Evolutionary conservation across 2,888 invertebrate species (phyloP).

Genomic region (Apotomis betuletana): DNA sequence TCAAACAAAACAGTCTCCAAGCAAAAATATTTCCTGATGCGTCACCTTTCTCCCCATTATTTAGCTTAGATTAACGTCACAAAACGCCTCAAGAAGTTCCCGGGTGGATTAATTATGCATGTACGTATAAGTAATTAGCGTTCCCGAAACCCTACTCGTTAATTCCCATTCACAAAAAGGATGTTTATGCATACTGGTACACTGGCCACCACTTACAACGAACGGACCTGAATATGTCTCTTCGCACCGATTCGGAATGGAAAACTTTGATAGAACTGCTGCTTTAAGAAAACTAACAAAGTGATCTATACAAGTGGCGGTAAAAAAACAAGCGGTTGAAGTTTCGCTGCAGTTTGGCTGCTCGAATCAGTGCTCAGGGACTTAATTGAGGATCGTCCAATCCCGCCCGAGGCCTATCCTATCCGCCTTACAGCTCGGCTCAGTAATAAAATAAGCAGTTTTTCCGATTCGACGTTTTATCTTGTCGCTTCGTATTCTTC

Average conservation of each 20-base stretch:
- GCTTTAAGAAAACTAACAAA: background rate
- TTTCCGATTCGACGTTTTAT: slow-evolving; percentile 77
- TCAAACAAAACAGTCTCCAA: slow-evolving; percentile 6
- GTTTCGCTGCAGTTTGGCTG: slow-evolving; percentile 29
- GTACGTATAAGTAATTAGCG: slow-evolving; percentile 34
- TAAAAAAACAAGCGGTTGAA: slow-evolving; percentile 20
- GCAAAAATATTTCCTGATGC: slow-evolving; percentile 6
- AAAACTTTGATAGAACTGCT: slow-evolving; percentile 23
- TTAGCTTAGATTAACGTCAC: slow-evolving; percentile 1
- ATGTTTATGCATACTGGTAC: slow-evolving; percentile 30
- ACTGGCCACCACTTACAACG: slow-evolving; percentile 22
- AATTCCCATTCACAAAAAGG: slow-evolving; percentile 29
- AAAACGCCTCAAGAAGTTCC: slow-evolving; percentile 1
- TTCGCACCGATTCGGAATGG: slow-evolving; percentile 21
- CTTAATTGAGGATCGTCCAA: slow-evolving; percentile 43
- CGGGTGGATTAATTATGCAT: slow-evolving; percentile 29
- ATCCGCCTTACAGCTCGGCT: slow-evolving; percentile 67
- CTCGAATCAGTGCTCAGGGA: slow-evolving; percentile 33
- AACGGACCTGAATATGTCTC: slow-evolving; percentile 25
- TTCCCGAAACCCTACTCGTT: slow-evolving; percentile 24
- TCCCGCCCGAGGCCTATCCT: slow-evolving; percentile 64
- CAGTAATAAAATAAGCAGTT: slow-evolving; percentile 81
- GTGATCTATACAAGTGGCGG: background rate
- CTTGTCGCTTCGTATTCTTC: slow-evolving; percentile 74
- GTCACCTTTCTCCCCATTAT: background rate